Evolutionary conservation across 2,888 invertebrate species (phyloP), one percentile per base, ranked within the genome.

Genomic region (Tipula helvola): DNA sequence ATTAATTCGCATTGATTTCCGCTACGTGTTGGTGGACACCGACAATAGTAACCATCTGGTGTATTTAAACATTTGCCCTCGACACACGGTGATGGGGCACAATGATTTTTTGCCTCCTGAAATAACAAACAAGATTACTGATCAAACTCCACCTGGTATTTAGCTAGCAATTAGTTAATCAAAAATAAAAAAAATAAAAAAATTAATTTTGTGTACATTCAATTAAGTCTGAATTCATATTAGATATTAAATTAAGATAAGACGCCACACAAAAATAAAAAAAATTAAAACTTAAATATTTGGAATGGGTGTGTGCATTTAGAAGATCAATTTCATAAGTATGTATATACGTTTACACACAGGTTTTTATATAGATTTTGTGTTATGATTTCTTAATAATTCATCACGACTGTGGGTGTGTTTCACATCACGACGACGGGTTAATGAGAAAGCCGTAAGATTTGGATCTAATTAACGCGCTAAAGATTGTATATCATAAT

Each of bases 21-120:
- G 89, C 95, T 95, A 95, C 96, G 97, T 89, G 95, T 95, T 88
- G 95, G 94, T n/a, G 96, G 95, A 92, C 98, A 98, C 91, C 96
- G 96, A 91, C 98, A 98, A 90, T 97, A 96, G 92, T 97, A 97
- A 90, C 97, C 96, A 88, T 95, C 95, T 89, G 96, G 97, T 8
- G 97, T 96, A 89, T 97, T 97, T 91, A 96, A 95, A 91, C 98
- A 98, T 18, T 97, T 97, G 28, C 95, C 95, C 92, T 97, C 97
- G 87, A 94, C 94, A 91, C 98, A 98, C 2, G 98, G 97, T 88
- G 96, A 95, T 71, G 95, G 95, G 88, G 96, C 96, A 92, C 98
- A 98, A 91, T 97, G 97, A 91, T 97, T 96, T 90, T 96, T 95
- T 90, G 96, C 96, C 90, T 96, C 95, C 95, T 96, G 92, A 3